Evolutionary conservation across 2,888 invertebrate genomes (phyloP).

Genomic region (Spilarctia lutea): DNA sequence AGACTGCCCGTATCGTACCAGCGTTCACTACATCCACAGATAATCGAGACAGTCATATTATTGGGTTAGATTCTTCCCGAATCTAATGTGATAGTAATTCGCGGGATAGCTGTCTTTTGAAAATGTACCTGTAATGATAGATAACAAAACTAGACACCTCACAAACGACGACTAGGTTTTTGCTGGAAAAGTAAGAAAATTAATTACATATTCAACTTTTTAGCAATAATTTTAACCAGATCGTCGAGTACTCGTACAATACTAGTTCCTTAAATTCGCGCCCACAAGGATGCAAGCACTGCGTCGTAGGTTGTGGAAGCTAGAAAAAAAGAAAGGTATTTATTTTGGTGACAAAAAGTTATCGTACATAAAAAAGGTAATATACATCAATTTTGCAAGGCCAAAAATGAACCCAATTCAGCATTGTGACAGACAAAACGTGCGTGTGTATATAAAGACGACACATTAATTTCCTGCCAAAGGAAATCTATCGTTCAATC

Average conservation of each 20-base stretch:
- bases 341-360: no score
- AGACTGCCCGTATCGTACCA: constrained; percentile 22
- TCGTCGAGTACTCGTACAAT: constrained; percentile 8
- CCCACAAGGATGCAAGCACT: constrained; percentile 38
- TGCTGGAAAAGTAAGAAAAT: no score
- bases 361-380: no score
- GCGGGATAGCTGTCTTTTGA: not conserved
- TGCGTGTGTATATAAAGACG: constrained; percentile 19
- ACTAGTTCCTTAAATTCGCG: constrained; percentile 44
- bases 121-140: no score
- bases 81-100: not conserved
- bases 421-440: no score
- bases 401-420: no score
- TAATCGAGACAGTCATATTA: no score
- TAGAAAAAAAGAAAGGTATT: no score
- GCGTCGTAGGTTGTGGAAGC: constrained; percentile 43
- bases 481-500: constrained; percentile 41
- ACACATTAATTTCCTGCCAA: constrained; percentile 41
- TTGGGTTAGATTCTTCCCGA: not conserved
- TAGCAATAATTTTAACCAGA: not conserved
- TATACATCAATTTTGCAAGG: no score
- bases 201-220: no score
- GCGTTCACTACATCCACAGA: constrained; percentile 31
- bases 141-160: no score
- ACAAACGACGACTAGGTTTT: no score